Evolutionary conservation across 1,140 invertebrate genomes (phyloP), one percentile per base, ranked within the genome.

Genomic region (Zophobas atratus): DNA sequence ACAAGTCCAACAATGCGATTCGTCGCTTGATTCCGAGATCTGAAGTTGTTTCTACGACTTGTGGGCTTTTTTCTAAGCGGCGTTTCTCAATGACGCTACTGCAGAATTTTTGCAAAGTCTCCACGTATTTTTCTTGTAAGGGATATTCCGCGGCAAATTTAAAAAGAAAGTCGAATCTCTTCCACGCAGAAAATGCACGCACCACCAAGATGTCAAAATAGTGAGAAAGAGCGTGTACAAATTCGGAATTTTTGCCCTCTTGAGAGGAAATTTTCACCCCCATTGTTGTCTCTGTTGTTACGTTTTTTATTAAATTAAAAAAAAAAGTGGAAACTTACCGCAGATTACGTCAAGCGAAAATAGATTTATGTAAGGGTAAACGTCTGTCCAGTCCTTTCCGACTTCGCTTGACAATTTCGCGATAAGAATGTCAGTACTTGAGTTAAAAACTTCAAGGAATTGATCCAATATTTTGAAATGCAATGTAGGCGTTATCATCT

Each of bases 321-420:
- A 71, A 20, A 0, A 20, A 48, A 20, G 20, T 20, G 20, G n/a
- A 20, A 32, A 55, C 86, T 90, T 90, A 91, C 96, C 94, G 86
- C 93, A 94, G 67, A 96, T 94, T 75, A 94, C 92, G 85, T 96
- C 95, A 6, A 96, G 86, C n/a, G 94, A 90, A 81, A 91, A 93
- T 43, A 91, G 85, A 8, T 91, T 91, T 5, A 93, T 87, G 51
- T 90, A 88, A 0, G 91, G 89, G 82, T 92, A 93, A 6, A 95
- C 87, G 82, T 95, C 89, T 46, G 93, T 84, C 57, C 89, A 81
- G 49, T 84, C 75, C 0, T 85, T 87, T 41, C 86, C 83, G 0
- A 88, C 78, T n/a, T 86, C 49, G n/a, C 83, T 81, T 35, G 78
- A 75, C 8, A 89, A 83, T 81, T 86, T 87, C 8, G 89, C 83